phyloP scores from a whole-genome alignment of 1,140 invertebrate genomes.

The Penaeus indicus region DNA sequence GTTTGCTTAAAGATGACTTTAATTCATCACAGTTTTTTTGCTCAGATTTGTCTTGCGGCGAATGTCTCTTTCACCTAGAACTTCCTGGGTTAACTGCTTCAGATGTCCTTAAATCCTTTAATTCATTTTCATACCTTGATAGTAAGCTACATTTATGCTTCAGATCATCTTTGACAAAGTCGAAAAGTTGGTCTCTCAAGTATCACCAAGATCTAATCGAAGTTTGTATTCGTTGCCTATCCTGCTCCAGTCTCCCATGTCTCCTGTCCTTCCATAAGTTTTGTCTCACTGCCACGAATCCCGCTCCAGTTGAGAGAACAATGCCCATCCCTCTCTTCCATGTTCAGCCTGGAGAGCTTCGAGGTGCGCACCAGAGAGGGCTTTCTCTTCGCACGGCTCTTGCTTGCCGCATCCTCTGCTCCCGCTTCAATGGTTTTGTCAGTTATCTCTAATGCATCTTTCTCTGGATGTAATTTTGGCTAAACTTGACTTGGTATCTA shows the following conservation, averaged over 20 bases:
- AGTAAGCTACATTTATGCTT: slow-evolving; percentile 40
- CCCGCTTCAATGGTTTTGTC: slow-evolving; percentile 39
- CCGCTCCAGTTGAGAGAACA: slow-evolving; percentile 49
- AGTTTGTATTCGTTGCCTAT: slow-evolving; percentile 51
- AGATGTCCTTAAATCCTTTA: slow-evolving; percentile 42
- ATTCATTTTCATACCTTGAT: slow-evolving; percentile 41
- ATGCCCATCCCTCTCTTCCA: slow-evolving; percentile 56
- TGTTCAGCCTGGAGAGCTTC: slow-evolving; percentile 58
- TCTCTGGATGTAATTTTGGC: slow-evolving; percentile 45
- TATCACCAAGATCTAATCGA: slow-evolving; percentile 51
- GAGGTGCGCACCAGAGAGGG: slow-evolving; percentile 45
- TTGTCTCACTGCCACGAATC: slow-evolving; percentile 27
- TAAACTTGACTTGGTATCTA: slow-evolving; percentile 34
- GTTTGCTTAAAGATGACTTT: background rate
- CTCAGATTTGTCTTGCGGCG: slow-evolving; percentile 41
- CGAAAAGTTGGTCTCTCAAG: slow-evolving; percentile 55
- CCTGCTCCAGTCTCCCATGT: slow-evolving; percentile 59
- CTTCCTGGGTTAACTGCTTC: slow-evolving; percentile 53
- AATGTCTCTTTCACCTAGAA: slow-evolving; percentile 45
- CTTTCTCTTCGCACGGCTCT: slow-evolving; percentile 56
- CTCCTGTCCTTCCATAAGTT: slow-evolving; percentile 49
- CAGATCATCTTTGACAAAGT: slow-evolving; percentile 46
- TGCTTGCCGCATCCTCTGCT: slow-evolving; percentile 56
- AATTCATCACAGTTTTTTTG: slow-evolving; percentile 23
- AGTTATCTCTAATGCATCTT: slow-evolving; percentile 42